A percentile compares a stretch with the other conserved stretches of the same genome.
These are phyloP conservation scores for Aphelinus atriplicis DNA, from an alignment of 1,140 invertebrate genomes.

Conservation along the genomic window DNA sequence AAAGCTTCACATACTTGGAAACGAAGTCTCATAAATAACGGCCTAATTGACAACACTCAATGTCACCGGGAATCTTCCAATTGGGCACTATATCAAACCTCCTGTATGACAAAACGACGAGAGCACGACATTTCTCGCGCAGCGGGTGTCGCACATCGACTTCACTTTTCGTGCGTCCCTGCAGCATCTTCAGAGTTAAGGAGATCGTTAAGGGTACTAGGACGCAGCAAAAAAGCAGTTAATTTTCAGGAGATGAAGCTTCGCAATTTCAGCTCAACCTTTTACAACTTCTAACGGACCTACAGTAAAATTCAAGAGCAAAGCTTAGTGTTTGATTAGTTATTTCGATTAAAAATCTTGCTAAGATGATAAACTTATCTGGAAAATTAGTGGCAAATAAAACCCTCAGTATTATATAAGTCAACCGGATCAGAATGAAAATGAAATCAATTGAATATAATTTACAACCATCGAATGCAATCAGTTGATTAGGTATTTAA, in stretches of 20 bases:
- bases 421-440: no score
- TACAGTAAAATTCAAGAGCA: not conserved
- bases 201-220: not conserved
- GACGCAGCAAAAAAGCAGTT: slow-evolving; percentile 3
- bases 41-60: not conserved
- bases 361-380: no score
- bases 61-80: not conserved
- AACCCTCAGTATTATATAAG: no score
- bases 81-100: not conserved
- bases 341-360: no score
- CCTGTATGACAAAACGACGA: not conserved
- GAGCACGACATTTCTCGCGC: not conserved
- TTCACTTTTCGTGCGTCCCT: no score
- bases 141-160: not conserved
- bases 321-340: no score
- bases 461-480: no score
- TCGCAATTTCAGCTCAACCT: not conserved
- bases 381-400: no score
- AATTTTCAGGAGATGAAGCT: slow-evolving; percentile 17
- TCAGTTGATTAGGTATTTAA: no score
- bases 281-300: slow-evolving; percentile 21
- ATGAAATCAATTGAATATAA: no score
- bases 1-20: no score
- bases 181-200: not conserved
- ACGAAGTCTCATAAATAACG: not conserved